Evolutionary conservation across 2,888 invertebrate genomes (phyloP).

Genomic region (Lasius platythorax): DNA sequence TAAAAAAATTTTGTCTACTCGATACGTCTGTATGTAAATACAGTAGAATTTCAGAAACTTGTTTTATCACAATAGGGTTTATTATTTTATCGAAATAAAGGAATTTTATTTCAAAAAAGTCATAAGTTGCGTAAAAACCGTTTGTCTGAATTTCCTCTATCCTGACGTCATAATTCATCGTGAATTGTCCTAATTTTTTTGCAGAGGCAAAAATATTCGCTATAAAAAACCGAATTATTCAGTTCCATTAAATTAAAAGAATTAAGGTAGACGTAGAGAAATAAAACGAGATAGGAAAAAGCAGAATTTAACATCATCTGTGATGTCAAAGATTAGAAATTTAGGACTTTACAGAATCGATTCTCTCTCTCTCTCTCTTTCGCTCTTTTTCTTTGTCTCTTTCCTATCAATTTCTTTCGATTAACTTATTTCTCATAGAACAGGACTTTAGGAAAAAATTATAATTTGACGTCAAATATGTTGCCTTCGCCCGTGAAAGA

Average conservation of each 20-base stretch:
- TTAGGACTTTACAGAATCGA: not conserved
- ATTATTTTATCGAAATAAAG: not conserved
- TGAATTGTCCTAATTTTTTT: not conserved
- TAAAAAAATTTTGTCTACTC: not conserved
- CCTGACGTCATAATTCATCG: not conserved
- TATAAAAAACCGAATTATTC: not conserved
- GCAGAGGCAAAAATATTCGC: not conserved
- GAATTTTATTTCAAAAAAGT: not conserved
- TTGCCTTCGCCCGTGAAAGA: not conserved
- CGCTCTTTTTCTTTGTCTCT: too few relatives aligned
- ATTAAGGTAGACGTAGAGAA: not conserved
- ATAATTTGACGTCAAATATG: not conserved
- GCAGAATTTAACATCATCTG: not conserved
- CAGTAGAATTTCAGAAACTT: not conserved
- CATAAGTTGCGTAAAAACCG: too few relatives aligned
- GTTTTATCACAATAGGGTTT: not conserved
- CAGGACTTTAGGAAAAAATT: not conserved
- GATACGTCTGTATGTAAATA: not conserved
- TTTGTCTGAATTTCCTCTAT: not conserved
- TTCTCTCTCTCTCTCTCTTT: not conserved
- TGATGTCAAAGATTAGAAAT: not conserved
- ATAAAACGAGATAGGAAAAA: not conserved
- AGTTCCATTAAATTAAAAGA: not conserved
- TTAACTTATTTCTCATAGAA: not conserved
- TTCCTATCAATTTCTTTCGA: not conserved